A percentile compares a stretch with the other conserved stretches of the same genome.
Conservation (phyloP, 1,140 invertebrate species). For the Danaus plexippus region DNA sequence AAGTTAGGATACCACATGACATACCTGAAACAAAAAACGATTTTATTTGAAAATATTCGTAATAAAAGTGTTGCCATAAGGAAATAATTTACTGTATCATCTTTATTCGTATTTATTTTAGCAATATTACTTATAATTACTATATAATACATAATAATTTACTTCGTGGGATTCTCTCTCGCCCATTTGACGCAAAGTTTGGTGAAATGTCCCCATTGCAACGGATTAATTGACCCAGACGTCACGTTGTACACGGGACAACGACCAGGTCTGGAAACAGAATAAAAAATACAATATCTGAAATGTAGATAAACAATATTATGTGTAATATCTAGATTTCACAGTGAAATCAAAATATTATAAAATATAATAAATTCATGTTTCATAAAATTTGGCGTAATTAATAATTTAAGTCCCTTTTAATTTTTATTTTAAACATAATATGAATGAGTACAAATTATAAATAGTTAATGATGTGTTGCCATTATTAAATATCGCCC, state of each 20-base stretch:
- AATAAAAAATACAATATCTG: background rate
- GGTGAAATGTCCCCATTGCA: slow-evolving; percentile 87
- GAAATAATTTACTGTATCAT: background rate
- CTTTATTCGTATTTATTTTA: background rate
- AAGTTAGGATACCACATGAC: slow-evolving; percentile 91
- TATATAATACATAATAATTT: slow-evolving; percentile 12
- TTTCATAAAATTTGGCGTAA: no score
- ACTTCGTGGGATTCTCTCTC: slow-evolving; percentile 81
- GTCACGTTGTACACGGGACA: slow-evolving; percentile 93
- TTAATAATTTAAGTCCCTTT: no score
- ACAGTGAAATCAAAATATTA: no score
- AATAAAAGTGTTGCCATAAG: background rate
- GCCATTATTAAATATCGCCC: no score
- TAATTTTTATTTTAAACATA: no score
- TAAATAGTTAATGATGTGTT: no score
- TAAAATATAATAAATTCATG: no score
- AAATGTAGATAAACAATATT: no score
- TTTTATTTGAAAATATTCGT: slow-evolving; percentile 1
- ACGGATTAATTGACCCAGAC: slow-evolving; percentile 85
- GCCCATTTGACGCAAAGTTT: slow-evolving; percentile 79
- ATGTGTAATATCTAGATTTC: no score
- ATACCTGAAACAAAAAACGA: slow-evolving; percentile 59
- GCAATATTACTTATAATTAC: no score
- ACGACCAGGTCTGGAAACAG: slow-evolving; percentile 64
- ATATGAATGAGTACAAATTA: no score